Evolutionary conservation across 1,140 invertebrate genomes (phyloP), one percentile per base, ranked within the genome.

Genomic region (Macrobrachium nipponense): DNA sequence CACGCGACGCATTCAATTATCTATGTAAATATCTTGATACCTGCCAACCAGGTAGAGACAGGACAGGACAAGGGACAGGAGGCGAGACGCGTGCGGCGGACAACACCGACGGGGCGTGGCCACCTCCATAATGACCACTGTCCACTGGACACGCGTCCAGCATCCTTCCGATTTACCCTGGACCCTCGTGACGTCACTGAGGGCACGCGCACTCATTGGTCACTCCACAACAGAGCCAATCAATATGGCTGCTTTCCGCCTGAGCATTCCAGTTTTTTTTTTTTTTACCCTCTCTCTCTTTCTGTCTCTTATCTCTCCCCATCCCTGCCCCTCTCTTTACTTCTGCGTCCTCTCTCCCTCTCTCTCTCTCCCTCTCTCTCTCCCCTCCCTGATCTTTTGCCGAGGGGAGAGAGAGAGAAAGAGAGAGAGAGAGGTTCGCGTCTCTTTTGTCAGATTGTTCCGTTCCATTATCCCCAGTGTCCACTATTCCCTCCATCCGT

Each of bases 121-220:
- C 43, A 76, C 20, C 15, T n/a, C n/a, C n/a, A 18, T 15, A 76
- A 51, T 84, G 82, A 84, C 82, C 81, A 62, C 60, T 83, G 81
- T 76, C 81, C 82, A 84, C 17, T 75, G 51, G 36, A 36, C 72
- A 36, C 27, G 17, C 59, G 73, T 60, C 58, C 17, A 18, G 36
- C 81, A 10, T 51, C 51, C 51, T 2, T 2, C 51, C 51, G 51
- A 8, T 51, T 51, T 51, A 2, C 51, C 51, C 51, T 59, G 18
- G 17, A 43, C 73, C 60, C 73, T 66, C 43, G 82, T 77, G 82
- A 77, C 82, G 82, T 68, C 60, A 60, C 15, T 4, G 18, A 15
- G 62, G 82, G 44, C 82, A 64, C 82, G 82, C 73, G 20, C 73
- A 17, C 82, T 44, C 62, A 84, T 84, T 84, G 82, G 82, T 77